A percentile compares a stretch with the other conserved stretches of the same genome.
phyloP scores from a whole-genome alignment of 30 jellyfish, hydroid and myxozoan genomes.

The Hydra vulgaris region DNA sequence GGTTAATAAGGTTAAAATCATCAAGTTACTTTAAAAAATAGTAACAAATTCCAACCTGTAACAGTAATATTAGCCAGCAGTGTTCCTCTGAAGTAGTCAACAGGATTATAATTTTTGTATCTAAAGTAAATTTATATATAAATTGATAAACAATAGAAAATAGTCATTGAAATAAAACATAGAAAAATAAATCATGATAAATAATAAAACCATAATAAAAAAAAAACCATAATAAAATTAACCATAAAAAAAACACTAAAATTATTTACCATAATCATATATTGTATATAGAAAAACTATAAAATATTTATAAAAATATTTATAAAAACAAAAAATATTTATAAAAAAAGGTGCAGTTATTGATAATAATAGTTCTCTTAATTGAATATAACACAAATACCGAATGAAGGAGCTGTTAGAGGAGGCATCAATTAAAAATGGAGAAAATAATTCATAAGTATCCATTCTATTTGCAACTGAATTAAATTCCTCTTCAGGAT shows the following conservation, averaged over 20 bases:
- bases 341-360: no score
- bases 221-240: no score
- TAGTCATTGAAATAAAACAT: neutral
- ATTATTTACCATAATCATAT: no score
- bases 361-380: no score
- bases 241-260: no score
- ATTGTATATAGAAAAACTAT: no score
- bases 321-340: no score
- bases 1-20: no score
- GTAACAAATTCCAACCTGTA: conserved; percentile 13
- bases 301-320: no score
- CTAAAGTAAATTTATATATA: neutral
- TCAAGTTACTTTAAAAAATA: no score
- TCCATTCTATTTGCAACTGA: neutral
- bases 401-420: neutral
- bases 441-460: neutral
- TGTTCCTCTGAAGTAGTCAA: conserved; percentile 6
- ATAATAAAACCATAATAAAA: no score
- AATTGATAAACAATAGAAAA: neutral
- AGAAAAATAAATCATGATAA: no score
- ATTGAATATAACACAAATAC: neutral
- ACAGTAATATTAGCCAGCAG: conserved; percentile 3
- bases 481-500: conserved; percentile 29
- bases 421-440: neutral
- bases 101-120: neutral